Percentiles rank a stretch among this genome's conserved stretches.
These are phyloP conservation scores for Siphlonurus alternatus DNA, from an alignment of 2,888 invertebrate genomes.

Conservation along the genomic window DNA sequence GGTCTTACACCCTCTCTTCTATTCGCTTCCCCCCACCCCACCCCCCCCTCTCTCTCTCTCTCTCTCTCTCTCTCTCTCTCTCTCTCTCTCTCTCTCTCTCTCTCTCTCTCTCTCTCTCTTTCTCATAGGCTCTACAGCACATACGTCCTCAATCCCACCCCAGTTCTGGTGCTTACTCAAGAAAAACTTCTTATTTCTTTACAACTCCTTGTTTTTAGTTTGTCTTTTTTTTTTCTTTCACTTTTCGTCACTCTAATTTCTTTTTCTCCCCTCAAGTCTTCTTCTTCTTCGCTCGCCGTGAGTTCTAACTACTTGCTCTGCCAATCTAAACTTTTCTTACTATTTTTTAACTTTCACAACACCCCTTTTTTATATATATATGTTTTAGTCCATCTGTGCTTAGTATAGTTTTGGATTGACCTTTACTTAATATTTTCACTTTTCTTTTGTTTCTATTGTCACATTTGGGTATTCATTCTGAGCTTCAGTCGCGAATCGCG, in stretches of 20 bases:
- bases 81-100: neutral
- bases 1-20: neutral
- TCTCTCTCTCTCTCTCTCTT: neutral
- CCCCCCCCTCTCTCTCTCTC: neutral
- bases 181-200: too few relatives aligned
- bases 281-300: too few relatives aligned
- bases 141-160: neutral
- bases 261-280: neutral
- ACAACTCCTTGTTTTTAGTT: neutral
- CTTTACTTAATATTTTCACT: neutral
- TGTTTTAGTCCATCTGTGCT: too few relatives aligned
- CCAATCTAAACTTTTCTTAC: neutral
- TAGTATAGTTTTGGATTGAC: too few relatives aligned
- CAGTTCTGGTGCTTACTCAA: too few relatives aligned
- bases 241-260: neutral
- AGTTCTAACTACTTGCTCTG: neutral
- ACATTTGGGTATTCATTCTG: neutral
- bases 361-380: too few relatives aligned
- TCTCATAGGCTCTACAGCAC: neutral
- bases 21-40: too few relatives aligned
- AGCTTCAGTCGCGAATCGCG: neutral
- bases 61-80: neutral
- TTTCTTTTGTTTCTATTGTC: neutral
- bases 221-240: neutral
- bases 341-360: too few relatives aligned